Conservation (phyloP, 2,888 invertebrate species). For the Arge pagana region DNA sequence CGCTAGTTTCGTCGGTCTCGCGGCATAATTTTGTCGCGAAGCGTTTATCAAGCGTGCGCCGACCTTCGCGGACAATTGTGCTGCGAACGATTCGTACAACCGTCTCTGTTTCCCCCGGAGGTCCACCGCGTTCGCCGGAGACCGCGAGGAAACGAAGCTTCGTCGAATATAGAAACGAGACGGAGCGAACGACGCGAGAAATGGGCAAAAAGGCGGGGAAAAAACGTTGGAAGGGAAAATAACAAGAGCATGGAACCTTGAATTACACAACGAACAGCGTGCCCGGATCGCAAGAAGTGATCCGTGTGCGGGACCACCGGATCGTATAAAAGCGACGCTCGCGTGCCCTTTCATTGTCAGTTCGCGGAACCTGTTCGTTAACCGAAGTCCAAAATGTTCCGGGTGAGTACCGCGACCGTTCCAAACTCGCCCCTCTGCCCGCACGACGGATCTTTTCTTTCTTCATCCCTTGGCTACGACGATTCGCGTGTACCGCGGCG, state of each 20-base stretch:
- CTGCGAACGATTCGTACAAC: no score
- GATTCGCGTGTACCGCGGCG: no score
- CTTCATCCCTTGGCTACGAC: no score
- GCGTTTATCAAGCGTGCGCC: no score
- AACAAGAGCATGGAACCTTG: slow-evolving; percentile 42
- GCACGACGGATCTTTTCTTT: no score
- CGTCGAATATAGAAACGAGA: no score
- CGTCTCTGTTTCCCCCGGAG: not conserved
- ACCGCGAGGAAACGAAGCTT: no score
- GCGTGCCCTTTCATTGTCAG: slow-evolving; percentile 6
- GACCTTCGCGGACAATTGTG: no score
- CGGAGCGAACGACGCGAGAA: not conserved
- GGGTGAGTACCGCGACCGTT: slow-evolving; percentile 1
- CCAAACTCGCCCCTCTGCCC: no score
- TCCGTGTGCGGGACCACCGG: slow-evolving; percentile 5
- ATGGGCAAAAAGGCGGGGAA: not conserved
- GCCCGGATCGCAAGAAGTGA: slow-evolving; percentile 18
- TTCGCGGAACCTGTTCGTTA: slow-evolving; percentile 11
- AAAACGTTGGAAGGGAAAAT: not conserved
- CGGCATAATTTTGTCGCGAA: no score
- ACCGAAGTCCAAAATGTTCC: slow-evolving; percentile 13
- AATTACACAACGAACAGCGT: slow-evolving; percentile 43
- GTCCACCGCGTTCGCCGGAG: no score
- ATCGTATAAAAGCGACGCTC: slow-evolving; percentile 11
- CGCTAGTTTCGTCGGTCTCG: no score